Evolutionary conservation across 2,113 vertebrate genomes (phyloP).

Genomic region (Probosciger aterrimus): DNA sequence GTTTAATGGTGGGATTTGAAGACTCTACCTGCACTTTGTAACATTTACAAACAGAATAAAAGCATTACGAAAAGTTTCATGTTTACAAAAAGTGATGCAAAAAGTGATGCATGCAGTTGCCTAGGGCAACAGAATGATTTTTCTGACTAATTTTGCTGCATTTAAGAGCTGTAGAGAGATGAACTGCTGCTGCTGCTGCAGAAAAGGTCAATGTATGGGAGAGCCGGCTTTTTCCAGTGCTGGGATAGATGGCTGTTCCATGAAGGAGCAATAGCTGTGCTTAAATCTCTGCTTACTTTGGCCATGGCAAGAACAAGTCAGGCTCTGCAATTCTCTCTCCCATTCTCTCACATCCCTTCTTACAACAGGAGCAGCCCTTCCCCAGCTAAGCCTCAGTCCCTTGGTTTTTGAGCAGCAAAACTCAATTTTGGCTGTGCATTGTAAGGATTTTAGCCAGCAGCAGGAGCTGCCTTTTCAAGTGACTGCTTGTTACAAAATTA

Average conservation of each 20-base stretch:
- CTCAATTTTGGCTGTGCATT: accelerated
- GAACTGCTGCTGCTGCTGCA: not conserved
- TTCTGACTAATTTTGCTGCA: not conserved
- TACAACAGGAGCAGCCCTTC: not conserved
- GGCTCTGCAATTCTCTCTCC: too few relatives aligned
- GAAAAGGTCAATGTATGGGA: not conserved
- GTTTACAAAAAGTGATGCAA: not conserved
- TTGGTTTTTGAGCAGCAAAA: not conserved
- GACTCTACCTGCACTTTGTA: not conserved
- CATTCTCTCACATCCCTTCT: not conserved
- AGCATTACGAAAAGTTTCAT: not conserved
- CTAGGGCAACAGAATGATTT: not conserved
- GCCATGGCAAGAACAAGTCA: not conserved
- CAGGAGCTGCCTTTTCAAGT: not conserved
- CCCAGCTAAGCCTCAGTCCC: not conserved
- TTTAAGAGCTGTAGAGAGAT: not conserved
- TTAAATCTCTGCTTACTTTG: not conserved
- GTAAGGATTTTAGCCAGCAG: not conserved
- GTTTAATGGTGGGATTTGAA: not conserved
- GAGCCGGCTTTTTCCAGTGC: not conserved
- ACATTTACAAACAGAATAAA: not conserved
- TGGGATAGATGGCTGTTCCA: not conserved
- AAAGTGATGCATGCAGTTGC: not conserved
- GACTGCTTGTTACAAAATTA: not conserved
- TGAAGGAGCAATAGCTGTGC: not conserved